Evolutionary conservation across 2,888 invertebrate genomes (phyloP).

Genomic region (Caradrina kadenii): DNA sequence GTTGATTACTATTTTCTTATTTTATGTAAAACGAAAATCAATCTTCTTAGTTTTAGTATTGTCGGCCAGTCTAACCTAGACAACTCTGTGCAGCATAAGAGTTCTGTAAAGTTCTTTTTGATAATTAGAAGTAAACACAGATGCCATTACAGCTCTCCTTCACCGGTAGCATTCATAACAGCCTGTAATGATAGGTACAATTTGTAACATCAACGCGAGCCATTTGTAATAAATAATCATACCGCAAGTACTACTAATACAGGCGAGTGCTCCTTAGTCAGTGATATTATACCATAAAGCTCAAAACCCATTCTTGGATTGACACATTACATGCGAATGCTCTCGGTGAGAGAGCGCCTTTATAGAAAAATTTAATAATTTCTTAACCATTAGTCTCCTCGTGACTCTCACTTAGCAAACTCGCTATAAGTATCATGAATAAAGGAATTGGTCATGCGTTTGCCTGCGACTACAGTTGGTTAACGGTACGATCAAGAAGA

Average conservation of each 20-base stretch:
- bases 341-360: too few species aligned
- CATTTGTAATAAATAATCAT: too few species aligned
- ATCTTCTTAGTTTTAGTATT: neutral
- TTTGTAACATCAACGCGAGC: too few species aligned
- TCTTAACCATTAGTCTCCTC: neutral
- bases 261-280: too few species aligned
- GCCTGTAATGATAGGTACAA: too few species aligned
- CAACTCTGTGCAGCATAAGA: neutral
- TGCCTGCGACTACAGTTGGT: conserved; percentile 22
- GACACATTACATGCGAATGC: too few species aligned
- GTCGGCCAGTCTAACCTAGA: neutral
- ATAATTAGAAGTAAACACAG: neutral
- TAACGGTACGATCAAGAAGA: conserved; percentile 31
- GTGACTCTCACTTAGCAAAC: neutral
- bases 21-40: conserved; percentile 5
- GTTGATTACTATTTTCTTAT: conserved; percentile 1
- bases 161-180: too few species aligned
- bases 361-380: neutral
- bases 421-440: conserved; percentile 1
- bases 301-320: too few species aligned
- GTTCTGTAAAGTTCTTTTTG: neutral
- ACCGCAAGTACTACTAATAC: too few species aligned
- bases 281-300: too few species aligned
- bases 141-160: too few species aligned
- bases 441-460: conserved; percentile 14